A percentile compares a stretch with the other conserved stretches of the same genome.
Evolutionary conservation across 2,888 invertebrate species (phyloP).

Genomic region (Anaspis maculata): DNA sequence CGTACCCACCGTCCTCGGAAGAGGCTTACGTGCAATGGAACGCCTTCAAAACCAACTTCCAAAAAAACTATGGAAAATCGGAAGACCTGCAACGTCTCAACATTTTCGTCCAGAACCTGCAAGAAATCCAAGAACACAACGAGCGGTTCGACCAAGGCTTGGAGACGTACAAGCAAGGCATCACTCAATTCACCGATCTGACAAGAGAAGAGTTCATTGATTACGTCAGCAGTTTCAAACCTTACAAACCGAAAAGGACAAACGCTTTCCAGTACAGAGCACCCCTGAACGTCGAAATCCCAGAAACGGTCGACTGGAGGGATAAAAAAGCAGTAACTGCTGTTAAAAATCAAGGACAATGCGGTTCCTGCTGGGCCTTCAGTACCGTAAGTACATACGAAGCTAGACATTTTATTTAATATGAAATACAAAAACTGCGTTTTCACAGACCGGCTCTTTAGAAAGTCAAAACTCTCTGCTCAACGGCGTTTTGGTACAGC

Average conservation of each 20-base stretch:
- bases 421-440: no score
- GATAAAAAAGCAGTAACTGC: slow-evolving; percentile 44
- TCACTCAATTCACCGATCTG: slow-evolving; percentile 6
- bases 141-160: slow-evolving; percentile 1
- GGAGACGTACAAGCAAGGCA: slow-evolving; percentile 1
- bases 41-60: background rate
- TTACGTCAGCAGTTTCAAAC: slow-evolving; percentile 40
- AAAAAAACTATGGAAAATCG: background rate
- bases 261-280: no score
- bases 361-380: slow-evolving; percentile 56
- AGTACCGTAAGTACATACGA: slow-evolving; percentile 6
- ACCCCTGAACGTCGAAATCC: background rate
- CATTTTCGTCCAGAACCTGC: slow-evolving; percentile 4
- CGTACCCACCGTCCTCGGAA: no score
- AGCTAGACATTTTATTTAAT: no score
- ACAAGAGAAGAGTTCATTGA: slow-evolving; percentile 4
- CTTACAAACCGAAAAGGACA: background rate
- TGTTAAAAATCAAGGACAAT: slow-evolving; percentile 48
- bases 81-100: slow-evolving; percentile 4
- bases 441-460: slow-evolving; percentile 80
- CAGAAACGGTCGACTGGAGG: slow-evolving; percentile 43
- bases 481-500: slow-evolving; percentile 64
- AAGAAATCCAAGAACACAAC: slow-evolving; percentile 6
- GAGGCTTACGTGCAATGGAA: no score
- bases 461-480: slow-evolving; percentile 85